Percentiles rank a stretch among this genome's conserved stretches.
Evolutionary conservation across 2,888 invertebrate genomes (phyloP).

Genomic region (Eueremaeus valkanovi): DNA sequence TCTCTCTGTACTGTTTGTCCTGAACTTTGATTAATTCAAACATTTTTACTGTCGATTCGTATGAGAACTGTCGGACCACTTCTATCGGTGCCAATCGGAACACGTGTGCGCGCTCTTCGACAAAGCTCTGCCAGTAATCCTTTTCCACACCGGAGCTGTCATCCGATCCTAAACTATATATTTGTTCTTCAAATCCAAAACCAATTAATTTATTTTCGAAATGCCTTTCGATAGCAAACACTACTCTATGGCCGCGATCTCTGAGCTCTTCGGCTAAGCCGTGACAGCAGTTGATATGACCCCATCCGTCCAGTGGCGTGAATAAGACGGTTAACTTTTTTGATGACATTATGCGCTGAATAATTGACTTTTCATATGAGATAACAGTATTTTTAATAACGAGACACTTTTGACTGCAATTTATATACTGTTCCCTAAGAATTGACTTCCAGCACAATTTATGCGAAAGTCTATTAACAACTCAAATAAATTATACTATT

Average conservation of each 20-base stretch:
- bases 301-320: slow-evolving; percentile 31
- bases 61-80: background rate
- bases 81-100: background rate
- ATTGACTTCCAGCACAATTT: too few relatives aligned
- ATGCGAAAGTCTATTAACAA: too few relatives aligned
- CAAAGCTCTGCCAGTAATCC: background rate
- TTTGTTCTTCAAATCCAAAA: slow-evolving; percentile 28
- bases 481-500: too few relatives aligned
- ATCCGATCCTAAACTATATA: background rate
- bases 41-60: background rate
- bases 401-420: too few relatives aligned
- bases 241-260: slow-evolving; percentile 22
- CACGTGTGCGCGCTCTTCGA: background rate
- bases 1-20: background rate
- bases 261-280: slow-evolving; percentile 25
- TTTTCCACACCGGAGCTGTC: background rate
- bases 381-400: too few relatives aligned
- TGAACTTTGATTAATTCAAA: background rate
- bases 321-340: slow-evolving; percentile 21
- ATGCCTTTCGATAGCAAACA: background rate
- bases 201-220: background rate
- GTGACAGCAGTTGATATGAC: slow-evolving; percentile 25
- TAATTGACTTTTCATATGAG: too few relatives aligned
- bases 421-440: too few relatives aligned
- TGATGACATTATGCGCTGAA: too few relatives aligned